A percentile compares a stretch with the other conserved stretches of the same genome.
phyloP scores from a whole-genome alignment of 2,113 vertebrate species.

The Calonectris borealis region DNA sequence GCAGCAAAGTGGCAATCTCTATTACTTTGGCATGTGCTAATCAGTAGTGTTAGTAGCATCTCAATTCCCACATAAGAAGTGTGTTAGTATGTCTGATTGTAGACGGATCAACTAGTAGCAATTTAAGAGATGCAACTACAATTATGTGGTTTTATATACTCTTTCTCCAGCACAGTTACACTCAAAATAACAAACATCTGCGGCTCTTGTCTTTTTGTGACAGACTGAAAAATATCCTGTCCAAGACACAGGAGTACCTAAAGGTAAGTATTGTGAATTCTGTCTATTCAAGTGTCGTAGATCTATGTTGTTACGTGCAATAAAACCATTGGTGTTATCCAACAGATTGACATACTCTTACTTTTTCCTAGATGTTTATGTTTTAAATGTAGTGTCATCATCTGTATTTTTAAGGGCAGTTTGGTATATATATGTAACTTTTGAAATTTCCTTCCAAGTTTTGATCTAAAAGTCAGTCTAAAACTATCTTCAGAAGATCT shows the following conservation, averaged over 20 bases:
- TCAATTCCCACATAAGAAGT: neutral
- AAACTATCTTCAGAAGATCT: neutral
- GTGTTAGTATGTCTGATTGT: neutral
- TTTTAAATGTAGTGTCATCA: neutral
- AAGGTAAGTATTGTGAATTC: slow-evolving; percentile 75
- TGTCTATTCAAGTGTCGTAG: neutral
- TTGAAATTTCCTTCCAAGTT: neutral
- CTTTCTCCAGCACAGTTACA: neutral
- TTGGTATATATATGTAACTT: neutral
- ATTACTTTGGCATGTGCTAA: neutral
- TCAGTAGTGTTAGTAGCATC: neutral
- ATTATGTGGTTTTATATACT: neutral
- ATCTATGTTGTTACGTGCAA: neutral
- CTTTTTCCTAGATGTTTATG: neutral
- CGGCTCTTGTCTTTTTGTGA: slow-evolving; percentile 51
- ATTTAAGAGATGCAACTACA: neutral
- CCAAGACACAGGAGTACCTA: slow-evolving; percentile 89
- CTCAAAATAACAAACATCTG: slow-evolving; percentile 11
- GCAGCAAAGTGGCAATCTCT: neutral
- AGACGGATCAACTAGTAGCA: neutral
- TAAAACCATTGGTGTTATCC: neutral
- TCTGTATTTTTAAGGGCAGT: neutral
- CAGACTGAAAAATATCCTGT: slow-evolving; percentile 91
- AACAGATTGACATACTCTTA: neutral
- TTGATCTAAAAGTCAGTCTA: neutral